Percentiles rank a stretch among this genome's conserved stretches.
Evolutionary conservation across 1,140 invertebrate genomes (phyloP).

Genomic region (Eufriesea mexicana): DNA sequence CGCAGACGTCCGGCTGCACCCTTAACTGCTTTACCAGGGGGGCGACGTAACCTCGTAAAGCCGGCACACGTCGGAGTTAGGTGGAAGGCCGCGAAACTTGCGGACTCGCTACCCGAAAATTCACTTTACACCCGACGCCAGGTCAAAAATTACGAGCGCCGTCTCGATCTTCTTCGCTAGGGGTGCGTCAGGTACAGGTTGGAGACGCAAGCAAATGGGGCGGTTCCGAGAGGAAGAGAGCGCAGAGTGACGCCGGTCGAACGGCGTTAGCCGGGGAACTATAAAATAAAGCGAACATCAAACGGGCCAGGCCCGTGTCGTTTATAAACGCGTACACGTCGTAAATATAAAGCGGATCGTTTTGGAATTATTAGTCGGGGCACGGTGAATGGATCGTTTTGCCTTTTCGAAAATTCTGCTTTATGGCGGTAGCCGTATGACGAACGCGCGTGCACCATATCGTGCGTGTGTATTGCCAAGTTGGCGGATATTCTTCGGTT

Average conservation of each 20-base stretch:
- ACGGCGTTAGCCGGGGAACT: slow-evolving; percentile 2
- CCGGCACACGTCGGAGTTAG: slow-evolving; percentile 52
- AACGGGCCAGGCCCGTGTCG: slow-evolving; percentile 21
- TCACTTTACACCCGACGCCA: slow-evolving; percentile 41
- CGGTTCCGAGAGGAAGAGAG: background rate
- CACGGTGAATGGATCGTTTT: background rate
- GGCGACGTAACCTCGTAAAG: slow-evolving; percentile 59
- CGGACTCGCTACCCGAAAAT: slow-evolving; percentile 54
- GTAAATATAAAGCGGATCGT: slow-evolving; percentile 41
- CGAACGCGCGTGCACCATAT: background rate
- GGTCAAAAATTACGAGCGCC: slow-evolving; percentile 50
- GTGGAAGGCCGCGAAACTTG: slow-evolving; percentile 41
- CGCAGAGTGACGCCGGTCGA: background rate
- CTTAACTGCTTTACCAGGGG: slow-evolving; percentile 56
- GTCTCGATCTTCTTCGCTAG: too few relatives aligned
- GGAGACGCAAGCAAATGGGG: background rate
- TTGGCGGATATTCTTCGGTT: background rate
- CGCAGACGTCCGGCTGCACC: background rate
- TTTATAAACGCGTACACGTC: slow-evolving; percentile 47
- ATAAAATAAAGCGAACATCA: slow-evolving; percentile 49
- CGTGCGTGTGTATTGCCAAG: too few relatives aligned
- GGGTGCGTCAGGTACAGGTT: too few relatives aligned
- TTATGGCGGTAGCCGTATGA: background rate
- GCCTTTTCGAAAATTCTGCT: slow-evolving; percentile 1
- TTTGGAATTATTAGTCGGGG: slow-evolving; percentile 31